A percentile compares a stretch with the other conserved stretches of the same genome.
Conservation (phyloP, 2,888 invertebrate species). For the Cabera pusaria region DNA sequence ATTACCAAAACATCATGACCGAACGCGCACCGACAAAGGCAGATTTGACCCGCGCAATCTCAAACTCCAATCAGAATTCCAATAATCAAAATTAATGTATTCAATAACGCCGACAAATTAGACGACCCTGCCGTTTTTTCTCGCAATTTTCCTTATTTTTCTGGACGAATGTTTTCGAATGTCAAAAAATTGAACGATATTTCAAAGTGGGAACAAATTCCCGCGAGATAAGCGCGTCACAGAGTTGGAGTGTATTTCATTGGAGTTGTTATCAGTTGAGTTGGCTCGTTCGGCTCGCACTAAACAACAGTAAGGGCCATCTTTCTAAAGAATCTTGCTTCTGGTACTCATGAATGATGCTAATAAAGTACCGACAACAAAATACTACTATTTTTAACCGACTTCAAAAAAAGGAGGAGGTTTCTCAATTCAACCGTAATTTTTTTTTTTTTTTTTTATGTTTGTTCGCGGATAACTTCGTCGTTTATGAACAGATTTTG, state of each 20-base stretch:
- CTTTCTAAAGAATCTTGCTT: no score
- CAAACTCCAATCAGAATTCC: conserved; percentile 32
- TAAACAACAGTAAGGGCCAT: conserved; percentile 11
- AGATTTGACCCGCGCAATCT: conserved; percentile 23
- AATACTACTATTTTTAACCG: no score
- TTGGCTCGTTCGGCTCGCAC: conserved; percentile 6
- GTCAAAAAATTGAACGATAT: conserved; percentile 67
- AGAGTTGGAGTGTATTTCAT: conserved; percentile 64
- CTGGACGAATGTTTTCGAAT: conserved; percentile 51
- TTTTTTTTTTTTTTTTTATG: no score
- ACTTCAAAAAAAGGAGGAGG: no score
- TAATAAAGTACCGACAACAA: no score
- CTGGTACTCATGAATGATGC: no score
- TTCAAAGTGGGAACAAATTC: conserved; percentile 66
- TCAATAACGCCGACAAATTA: conserved; percentile 36
- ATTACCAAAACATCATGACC: conserved; percentile 12
- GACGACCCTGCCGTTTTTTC: conserved; percentile 30
- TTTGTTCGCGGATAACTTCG: no score
- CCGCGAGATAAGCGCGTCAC: conserved; percentile 54
- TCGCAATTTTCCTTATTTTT: conserved; percentile 40
- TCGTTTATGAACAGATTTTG: no score
- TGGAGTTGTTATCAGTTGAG: conserved; percentile 72
- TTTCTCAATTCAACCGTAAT: no score
- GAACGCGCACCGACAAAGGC: conserved; percentile 18
- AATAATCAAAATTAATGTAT: conserved; percentile 37